These are phyloP conservation scores for Charina bottae DNA, from an alignment of 2,113 vertebrate species.

Conservation along the genomic window DNA sequence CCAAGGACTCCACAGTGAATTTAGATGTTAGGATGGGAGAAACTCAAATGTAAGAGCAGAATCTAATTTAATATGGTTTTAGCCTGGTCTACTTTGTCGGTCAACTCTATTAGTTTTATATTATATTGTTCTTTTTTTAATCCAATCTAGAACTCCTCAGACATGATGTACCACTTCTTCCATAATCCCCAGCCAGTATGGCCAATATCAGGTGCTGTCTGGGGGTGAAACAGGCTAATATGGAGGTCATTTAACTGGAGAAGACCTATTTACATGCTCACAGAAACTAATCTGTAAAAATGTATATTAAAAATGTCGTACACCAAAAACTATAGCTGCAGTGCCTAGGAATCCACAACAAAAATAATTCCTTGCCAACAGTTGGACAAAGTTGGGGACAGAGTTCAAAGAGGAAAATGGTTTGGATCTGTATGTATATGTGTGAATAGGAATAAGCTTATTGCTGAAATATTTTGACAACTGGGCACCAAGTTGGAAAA, in stretches of 20 bases:
- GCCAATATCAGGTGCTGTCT: background rate
- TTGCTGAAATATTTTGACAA: background rate
- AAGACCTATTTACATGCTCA: constrained; percentile 23
- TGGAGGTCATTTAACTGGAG: background rate
- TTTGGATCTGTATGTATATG: background rate
- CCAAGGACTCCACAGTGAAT: no score
- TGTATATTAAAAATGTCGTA: constrained; percentile 43
- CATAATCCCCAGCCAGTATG: background rate
- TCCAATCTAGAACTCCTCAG: background rate
- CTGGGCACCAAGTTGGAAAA: background rate
- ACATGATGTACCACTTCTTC: background rate
- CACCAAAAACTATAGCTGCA: constrained; percentile 47
- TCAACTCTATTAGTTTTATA: background rate
- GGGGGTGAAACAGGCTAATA: background rate
- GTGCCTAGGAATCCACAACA: background rate
- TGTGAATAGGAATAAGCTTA: background rate
- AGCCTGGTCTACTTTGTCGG: background rate
- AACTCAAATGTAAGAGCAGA: constrained; percentile 32
- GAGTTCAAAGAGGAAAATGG: background rate
- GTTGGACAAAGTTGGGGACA: background rate
- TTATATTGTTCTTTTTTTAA: background rate
- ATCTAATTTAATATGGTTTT: constrained; percentile 23
- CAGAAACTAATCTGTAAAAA: background rate
- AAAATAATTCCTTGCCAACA: background rate
- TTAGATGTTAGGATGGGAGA: background rate